Conservation (phyloP, 2,797 vertebrate genomes). For the Manis javanica region DNA sequence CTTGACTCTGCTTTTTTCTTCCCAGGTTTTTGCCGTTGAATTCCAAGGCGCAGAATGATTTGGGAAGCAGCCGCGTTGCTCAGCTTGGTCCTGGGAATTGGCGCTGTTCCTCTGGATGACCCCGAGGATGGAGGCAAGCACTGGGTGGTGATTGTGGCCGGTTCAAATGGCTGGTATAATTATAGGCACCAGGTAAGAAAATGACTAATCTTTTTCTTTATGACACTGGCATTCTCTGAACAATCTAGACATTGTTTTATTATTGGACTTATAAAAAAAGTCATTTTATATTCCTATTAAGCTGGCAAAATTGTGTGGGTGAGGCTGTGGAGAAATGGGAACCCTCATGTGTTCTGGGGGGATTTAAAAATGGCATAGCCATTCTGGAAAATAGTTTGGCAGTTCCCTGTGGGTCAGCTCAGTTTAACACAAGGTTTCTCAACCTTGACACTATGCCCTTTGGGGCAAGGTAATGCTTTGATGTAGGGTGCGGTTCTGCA, state of each 20-base stretch:
- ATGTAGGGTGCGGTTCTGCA: background rate
- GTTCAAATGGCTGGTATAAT: slow-evolving; percentile 97
- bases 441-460: fast-evolving
- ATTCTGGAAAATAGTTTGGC: background rate
- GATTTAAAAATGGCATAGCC: background rate
- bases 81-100: slow-evolving; percentile 81
- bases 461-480: background rate
- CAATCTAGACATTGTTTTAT: fast-evolving
- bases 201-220: background rate
- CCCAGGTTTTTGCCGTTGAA: slow-evolving; percentile 37
- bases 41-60: slow-evolving; percentile 84
- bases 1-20: slow-evolving; percentile 40
- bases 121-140: slow-evolving; percentile 91
- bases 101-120: slow-evolving; percentile 83
- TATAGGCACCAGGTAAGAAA: slow-evolving; percentile 96
- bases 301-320: background rate
- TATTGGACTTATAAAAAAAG: background rate
- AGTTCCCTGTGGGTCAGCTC: background rate
- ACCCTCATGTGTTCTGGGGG: too few relatives aligned
- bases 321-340: background rate
- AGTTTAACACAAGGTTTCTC: background rate
- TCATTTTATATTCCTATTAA: background rate
- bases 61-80: slow-evolving; percentile 83
- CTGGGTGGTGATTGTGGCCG: slow-evolving; percentile 97
- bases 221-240: background rate